A percentile compares a stretch with the other conserved stretches of the same genome.
phyloP scores from a whole-genome alignment of 2,888 invertebrate species.

The Melikaiella ostensackeni region DNA sequence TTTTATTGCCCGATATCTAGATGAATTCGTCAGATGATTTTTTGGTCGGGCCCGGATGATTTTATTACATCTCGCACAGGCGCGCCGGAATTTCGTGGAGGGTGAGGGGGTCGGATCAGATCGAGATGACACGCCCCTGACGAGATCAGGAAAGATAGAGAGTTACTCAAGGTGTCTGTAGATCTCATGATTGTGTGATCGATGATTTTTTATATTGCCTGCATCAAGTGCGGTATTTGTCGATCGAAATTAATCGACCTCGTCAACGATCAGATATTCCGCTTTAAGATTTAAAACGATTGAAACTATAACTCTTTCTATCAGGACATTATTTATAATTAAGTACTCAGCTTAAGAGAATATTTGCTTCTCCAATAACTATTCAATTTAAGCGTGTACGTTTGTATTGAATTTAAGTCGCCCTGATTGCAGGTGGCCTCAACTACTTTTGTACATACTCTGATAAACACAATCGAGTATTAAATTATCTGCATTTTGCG shows the following conservation, averaged over 20 bases:
- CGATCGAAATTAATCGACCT: constrained; percentile 49
- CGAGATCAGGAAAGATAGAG: constrained; percentile 62
- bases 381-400: not conserved
- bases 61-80: constrained; percentile 62
- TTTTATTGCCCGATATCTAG: constrained; percentile 76
- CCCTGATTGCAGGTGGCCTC: not conserved
- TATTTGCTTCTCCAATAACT: not conserved
- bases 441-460: not conserved
- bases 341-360: not conserved
- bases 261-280: constrained; percentile 40
- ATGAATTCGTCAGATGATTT: constrained; percentile 75
- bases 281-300: constrained; percentile 3
- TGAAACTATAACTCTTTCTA: constrained; percentile 2
- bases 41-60: constrained; percentile 65
- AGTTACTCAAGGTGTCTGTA: constrained; percentile 62
- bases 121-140: constrained; percentile 64
- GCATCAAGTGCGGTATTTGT: constrained; percentile 44
- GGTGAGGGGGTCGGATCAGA: constrained; percentile 36
- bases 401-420: not conserved
- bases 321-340: not conserved
- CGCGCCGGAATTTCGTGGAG: constrained; percentile 56
- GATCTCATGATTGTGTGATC: constrained; percentile 63
- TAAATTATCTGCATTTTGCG: constrained; percentile 13
- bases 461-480: constrained; percentile 27
- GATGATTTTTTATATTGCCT: constrained; percentile 62